Base-by-base conservation (phyloP, 2,797 vertebrate genomes). In the Chelmon rostratus region DNA sequence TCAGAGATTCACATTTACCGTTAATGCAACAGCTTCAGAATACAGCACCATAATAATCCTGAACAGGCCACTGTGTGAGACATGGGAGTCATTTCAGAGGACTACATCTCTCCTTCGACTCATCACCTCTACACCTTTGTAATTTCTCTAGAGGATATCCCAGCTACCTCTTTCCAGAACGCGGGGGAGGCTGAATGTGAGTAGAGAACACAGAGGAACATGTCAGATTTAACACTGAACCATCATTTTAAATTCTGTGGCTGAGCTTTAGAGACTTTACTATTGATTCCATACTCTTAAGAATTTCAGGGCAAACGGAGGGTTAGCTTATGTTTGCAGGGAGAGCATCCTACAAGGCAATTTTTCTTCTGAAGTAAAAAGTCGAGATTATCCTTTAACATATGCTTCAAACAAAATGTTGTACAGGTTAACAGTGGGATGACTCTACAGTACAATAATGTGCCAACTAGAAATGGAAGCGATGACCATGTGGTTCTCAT, bases 371-470 rank as follows among this genome's bases (percentile, higher is more conserved):
- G 50, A 54, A 82, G 25, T 31, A 56, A 78, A 50, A 73, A 19
- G 25, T 44, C 33, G 69, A 65, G 35, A 63, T 66, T 40, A 68
- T 44, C 31, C 6, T 58, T 62, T 10, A 68, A 73, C 25, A 11
- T 35, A n/a, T 33, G 28, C 44, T 23, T 73, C 49, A 81, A 81
- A 81, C 73, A 47, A 79, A 68, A 28, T 63, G 72, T 38, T 68
- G 42, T 79, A 79, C 23, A 65, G 56, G n/a, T 35, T 40, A 73
- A 84, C 88, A 93, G 91, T 93, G 86, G 88, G 42, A 82, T 25
- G 85, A 94, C 90, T 87, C 61, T 53, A 84, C 76, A 81, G 78
- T 82, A 86, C 64, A 53, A 58, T 76, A 83, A 89, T 76, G 78
- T 89, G 85, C 84, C 49, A 33, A 72, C 70, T 67, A 81, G 76